Evolutionary conservation across 2,113 vertebrate genomes (phyloP).

Genomic region (Galbula dea): DNA sequence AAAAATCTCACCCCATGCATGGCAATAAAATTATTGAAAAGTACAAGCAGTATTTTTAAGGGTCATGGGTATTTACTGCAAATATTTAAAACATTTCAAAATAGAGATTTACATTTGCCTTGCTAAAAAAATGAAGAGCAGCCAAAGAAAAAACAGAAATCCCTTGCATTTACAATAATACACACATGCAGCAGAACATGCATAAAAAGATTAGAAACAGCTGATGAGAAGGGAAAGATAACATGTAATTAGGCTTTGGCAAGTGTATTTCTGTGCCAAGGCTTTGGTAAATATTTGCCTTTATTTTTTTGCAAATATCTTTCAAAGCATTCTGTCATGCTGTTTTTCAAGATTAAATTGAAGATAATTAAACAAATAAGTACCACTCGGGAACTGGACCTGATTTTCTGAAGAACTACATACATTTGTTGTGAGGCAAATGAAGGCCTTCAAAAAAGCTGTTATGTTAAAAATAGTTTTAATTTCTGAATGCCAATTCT

Average conservation of each 20-base stretch:
- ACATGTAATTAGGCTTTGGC: slow-evolving; percentile 8
- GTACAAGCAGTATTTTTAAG: background rate
- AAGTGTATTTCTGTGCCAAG: slow-evolving; percentile 20
- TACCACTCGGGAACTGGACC: background rate
- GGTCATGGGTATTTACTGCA: background rate
- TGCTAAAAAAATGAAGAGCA: slow-evolving; percentile 28
- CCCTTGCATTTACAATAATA: slow-evolving; percentile 17
- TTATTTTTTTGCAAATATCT: background rate
- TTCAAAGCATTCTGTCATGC: background rate
- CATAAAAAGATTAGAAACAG: slow-evolving; percentile 28
- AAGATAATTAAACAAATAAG: background rate
- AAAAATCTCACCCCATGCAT: slow-evolving; percentile 16
- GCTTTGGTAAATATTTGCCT: background rate
- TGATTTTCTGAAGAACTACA: background rate
- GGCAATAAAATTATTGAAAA: background rate
- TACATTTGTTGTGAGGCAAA: background rate
- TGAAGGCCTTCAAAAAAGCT: background rate
- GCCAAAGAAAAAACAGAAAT: slow-evolving; percentile 7
- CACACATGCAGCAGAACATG: slow-evolving; percentile 55
- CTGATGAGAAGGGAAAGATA: slow-evolving; percentile 32
- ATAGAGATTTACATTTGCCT: background rate
- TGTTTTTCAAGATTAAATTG: background rate
- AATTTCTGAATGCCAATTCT: background rate
- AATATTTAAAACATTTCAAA: background rate
- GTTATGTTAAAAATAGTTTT: background rate